A percentile compares a stretch with the other conserved stretches of the same genome.
Conservation (phyloP, 2,113 vertebrate species). For the Pomatorhinus ruficollis region DNA sequence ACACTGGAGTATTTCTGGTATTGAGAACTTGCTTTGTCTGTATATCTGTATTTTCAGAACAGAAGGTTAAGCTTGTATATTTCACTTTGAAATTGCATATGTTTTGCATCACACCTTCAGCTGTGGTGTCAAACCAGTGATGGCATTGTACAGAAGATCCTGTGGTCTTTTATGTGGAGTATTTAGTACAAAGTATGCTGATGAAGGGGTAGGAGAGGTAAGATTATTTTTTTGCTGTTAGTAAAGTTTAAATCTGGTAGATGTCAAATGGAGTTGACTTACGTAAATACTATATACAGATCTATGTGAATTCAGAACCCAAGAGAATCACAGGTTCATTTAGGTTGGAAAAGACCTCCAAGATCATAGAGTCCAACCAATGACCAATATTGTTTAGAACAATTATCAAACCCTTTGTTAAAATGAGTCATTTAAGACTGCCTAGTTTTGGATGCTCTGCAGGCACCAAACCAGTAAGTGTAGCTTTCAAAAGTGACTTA, state of each 20-base stretch:
- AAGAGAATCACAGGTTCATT: neutral
- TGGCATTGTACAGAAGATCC: neutral
- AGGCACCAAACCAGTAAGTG: neutral
- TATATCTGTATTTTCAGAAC: neutral
- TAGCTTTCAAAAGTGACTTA: neutral
- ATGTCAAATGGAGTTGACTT: neutral
- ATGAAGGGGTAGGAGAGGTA: neutral
- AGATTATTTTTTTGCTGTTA: neutral
- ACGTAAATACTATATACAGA: rapidly evolving
- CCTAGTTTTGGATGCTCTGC: neutral
- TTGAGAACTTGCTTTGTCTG: neutral
- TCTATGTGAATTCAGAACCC: neutral
- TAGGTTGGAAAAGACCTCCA: neutral
- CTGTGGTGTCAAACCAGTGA: neutral
- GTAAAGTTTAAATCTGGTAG: neutral
- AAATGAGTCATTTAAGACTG: neutral
- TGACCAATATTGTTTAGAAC: neutral
- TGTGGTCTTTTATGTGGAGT: neutral
- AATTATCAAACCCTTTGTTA: neutral
- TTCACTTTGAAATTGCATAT: neutral
- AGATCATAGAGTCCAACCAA: neutral
- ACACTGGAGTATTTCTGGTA: neutral
- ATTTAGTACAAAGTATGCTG: neutral
- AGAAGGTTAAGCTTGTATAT: neutral
- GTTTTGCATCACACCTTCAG: neutral